These are phyloP conservation scores for Lophura nycthemera DNA, from an alignment of 2,113 vertebrate genomes.

Conservation along the genomic window DNA sequence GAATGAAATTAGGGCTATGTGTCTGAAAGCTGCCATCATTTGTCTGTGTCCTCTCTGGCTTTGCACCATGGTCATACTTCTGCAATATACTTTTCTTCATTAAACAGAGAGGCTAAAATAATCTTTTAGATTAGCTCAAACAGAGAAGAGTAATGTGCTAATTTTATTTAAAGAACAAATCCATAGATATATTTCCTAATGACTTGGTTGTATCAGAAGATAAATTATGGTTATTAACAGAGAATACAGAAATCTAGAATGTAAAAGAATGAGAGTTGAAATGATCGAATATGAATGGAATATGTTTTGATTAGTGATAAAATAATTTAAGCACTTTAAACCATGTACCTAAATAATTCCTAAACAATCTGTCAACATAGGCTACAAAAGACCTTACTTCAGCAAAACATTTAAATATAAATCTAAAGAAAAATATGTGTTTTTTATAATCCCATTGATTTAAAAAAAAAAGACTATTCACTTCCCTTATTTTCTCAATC, in stretches of 20 bases:
- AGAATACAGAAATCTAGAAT: not conserved
- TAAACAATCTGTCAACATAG: not conserved
- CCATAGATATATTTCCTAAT: constrained; percentile 13
- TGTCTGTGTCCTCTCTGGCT: constrained; percentile 12
- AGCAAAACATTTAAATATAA: not conserved
- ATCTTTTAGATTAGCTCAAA: constrained; percentile 56
- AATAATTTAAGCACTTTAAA: not conserved
- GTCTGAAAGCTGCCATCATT: not conserved
- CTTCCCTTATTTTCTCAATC: not conserved
- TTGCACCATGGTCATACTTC: not conserved
- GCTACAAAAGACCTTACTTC: not conserved
- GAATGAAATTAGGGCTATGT: constrained; percentile 20
- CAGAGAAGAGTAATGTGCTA: constrained; percentile 6
- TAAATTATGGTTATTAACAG: constrained; percentile 40
- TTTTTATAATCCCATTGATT: not conserved
- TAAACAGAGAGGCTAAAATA: constrained; percentile 36
- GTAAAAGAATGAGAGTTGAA: not conserved
- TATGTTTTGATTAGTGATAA: constrained; percentile 6
- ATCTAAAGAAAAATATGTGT: not conserved
- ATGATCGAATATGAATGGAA: not conserved
- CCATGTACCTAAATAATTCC: not conserved
- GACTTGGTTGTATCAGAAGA: constrained; percentile 29
- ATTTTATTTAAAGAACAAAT: constrained; percentile 42
- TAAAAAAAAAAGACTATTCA: not conserved
- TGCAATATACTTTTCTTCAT: constrained; percentile 29